Conservation (phyloP, 2,113 vertebrate genomes). For the Oenanthe melanoleuca region DNA sequence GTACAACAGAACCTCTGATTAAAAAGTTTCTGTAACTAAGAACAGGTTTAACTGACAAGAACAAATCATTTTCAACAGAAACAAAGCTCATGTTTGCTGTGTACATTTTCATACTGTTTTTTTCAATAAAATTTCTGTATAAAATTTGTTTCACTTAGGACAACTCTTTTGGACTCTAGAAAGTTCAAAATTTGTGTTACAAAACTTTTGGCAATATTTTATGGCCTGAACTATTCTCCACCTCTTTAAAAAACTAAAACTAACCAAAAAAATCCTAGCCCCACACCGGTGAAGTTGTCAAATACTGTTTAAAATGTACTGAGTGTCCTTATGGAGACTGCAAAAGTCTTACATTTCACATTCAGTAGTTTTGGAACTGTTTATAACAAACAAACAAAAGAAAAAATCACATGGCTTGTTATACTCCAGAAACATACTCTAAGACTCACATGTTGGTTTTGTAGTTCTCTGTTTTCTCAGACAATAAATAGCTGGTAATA, state of each 20-base stretch:
- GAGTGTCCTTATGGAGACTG: neutral
- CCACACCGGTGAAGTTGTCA: neutral
- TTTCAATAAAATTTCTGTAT: neutral
- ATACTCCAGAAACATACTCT: neutral
- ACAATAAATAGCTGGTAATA: neutral
- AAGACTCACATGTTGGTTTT: neutral
- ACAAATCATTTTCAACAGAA: neutral
- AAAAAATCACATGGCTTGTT: neutral
- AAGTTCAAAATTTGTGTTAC: neutral
- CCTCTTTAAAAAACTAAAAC: neutral
- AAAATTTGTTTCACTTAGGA: neutral
- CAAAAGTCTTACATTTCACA: neutral
- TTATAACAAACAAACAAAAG: neutral
- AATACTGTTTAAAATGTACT: neutral
- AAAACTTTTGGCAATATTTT: neutral
- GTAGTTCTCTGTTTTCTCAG: neutral
- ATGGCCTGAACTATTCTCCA: neutral
- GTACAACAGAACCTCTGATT: neutral
- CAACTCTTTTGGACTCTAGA: neutral
- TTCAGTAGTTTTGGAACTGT: neutral
- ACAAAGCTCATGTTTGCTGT: neutral
- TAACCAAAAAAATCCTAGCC: accelerated
- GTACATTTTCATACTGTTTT: neutral
- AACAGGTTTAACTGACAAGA: neutral
- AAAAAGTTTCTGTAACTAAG: neutral